A percentile compares a stretch with the other conserved stretches of the same genome.
phyloP scores from a whole-genome alignment of 2,797 vertebrate genomes.

The Pseudochirops corinnae region DNA sequence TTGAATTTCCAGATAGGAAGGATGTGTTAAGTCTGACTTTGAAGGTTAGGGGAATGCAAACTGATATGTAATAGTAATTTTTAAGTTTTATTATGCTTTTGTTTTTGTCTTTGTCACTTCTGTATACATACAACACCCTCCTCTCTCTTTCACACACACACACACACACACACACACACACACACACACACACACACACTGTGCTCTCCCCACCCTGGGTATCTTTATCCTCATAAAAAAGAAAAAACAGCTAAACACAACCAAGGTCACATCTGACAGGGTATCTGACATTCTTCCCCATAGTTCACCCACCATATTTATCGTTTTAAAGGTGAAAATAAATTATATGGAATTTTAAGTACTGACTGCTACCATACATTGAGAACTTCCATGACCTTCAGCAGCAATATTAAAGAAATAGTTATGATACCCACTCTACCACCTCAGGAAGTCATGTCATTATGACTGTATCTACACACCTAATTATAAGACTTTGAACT shows the following conservation, averaged over 20 bases:
- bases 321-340: not conserved
- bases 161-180: no score
- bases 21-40: slow-evolving; percentile 34
- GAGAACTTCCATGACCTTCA: not conserved
- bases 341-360: not conserved
- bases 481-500: not conserved
- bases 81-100: not conserved
- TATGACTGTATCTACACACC: not conserved
- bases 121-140: not conserved
- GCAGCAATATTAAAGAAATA: not conserved
- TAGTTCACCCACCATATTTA: not conserved
- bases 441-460: not conserved
- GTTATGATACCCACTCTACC: not conserved
- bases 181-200: not conserved
- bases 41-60: slow-evolving; percentile 1
- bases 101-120: not conserved
- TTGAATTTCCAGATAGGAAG: not conserved
- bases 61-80: not conserved
- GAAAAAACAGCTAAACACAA: not conserved
- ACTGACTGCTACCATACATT: not conserved
- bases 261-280: not conserved
- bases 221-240: not conserved
- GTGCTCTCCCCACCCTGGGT: not conserved
- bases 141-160: no score
- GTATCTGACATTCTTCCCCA: not conserved